Conservation (phyloP, 2,888 invertebrate genomes). For the Zelleria hepariella region DNA sequence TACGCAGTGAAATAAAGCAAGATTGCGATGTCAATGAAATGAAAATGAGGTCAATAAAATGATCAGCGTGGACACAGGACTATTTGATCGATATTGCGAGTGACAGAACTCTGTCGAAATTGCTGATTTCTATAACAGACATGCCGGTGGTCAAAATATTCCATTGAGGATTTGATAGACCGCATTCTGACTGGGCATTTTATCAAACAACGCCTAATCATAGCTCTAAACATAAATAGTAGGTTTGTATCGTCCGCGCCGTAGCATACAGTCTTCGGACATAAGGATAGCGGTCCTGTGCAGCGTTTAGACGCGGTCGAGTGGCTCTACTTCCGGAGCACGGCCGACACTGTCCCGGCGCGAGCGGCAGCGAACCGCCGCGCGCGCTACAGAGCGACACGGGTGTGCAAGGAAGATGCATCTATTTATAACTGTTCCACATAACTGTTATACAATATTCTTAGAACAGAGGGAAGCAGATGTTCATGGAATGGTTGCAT, state of each 20-base stretch:
- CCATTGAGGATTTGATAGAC: not conserved
- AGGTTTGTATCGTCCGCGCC: conserved; percentile 51
- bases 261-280: conserved; percentile 78
- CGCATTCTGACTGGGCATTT: not conserved
- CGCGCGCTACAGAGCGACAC: conserved; percentile 43
- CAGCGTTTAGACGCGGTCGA: conserved; percentile 75
- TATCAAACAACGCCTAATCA: no score
- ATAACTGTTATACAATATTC: no score
- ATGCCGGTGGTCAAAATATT: not conserved
- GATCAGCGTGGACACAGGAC: no score
- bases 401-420: conserved; percentile 31
- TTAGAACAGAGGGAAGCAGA: no score
- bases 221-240: not conserved
- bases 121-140: not conserved
- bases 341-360: conserved; percentile 70
- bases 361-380: conserved; percentile 13
- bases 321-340: conserved; percentile 76
- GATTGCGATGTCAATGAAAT: no score
- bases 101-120: no score
- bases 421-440: not conserved
- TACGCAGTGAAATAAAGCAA: no score
- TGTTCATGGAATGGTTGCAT: no score
- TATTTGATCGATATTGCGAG: no score
- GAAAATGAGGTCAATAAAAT: no score
- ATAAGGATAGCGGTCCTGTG: conserved; percentile 87